Base-by-base conservation (phyloP, 1,140 invertebrate genomes). In the Drosophila nasuta region DNA sequence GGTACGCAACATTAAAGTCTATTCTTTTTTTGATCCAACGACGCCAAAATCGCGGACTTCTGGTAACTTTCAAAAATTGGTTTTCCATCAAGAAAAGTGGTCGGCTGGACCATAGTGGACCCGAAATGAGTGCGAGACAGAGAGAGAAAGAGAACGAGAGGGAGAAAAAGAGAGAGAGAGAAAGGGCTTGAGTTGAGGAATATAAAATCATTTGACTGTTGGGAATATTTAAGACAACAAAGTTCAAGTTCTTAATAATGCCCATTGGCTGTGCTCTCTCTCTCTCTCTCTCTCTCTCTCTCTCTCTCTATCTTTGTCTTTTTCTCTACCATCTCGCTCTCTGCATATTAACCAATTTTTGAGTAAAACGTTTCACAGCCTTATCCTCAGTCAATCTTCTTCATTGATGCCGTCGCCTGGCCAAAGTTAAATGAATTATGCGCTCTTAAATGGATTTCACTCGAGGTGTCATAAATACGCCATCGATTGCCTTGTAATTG, bases 401-500 rank as follows among this genome's bases (percentile, higher is more conserved):
- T 10, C 7, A 38, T 38, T 28, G 30, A 43, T 13, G 41, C 13
- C 13, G 41, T 43, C 13, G 25, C 13, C 5, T 15, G 30, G 54
- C 54, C 54, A 38, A 25, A 30, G 41, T 59, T 74, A 75, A 78
- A 75, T 78, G 76, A 78, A 75, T 78, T 78, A 78, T 75, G 56
- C 56, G 72, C 60, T 70, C 59, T 75, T 75, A 70, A 78, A 75
- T 75, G 72, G 60, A 75, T 75, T 75, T 75, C 43, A 33, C 49
- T 68, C 57, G 59, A 46, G 56, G 57, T 35, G 30, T 35, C 72
- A 75, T 70, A 71, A 78, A 78, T 75, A 59, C 62, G 49, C 30
- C 67, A 75, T 78, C 76, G 76, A 78, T 71, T 65, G 76, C 65
- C 54, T 43, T 65, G 60, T 78, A 78, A 78, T 78, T 78, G 66